A percentile compares a stretch with the other conserved stretches of the same genome.
These are phyloP conservation scores for Drosophila carrolli DNA, from an alignment of 1,140 invertebrate species.

Conservation along the genomic window DNA sequence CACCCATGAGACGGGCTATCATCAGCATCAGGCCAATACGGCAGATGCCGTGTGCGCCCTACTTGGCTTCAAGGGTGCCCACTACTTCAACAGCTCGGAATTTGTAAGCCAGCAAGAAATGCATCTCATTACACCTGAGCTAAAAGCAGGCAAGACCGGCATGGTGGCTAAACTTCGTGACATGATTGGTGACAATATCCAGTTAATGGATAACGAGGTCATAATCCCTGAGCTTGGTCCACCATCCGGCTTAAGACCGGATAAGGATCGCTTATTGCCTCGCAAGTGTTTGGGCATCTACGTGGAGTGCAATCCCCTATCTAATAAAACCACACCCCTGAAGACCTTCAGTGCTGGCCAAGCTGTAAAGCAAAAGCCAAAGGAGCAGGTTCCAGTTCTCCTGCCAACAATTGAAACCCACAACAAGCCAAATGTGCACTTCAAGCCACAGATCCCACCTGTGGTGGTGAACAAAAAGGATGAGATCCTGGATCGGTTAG, in stretches of 20 bases:
- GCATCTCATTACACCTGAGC: constrained; percentile 69
- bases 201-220: constrained; percentile 50
- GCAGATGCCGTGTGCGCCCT: constrained; percentile 62
- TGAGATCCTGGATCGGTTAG: constrained; percentile 68
- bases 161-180: constrained; percentile 20
- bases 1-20: constrained; percentile 82
- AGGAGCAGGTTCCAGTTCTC: constrained; percentile 15
- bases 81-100: constrained; percentile 64
- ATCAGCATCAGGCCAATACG: constrained; percentile 61
- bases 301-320: constrained; percentile 66
- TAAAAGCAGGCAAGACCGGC: constrained; percentile 16
- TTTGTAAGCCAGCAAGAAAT: constrained; percentile 53
- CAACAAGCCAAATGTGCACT: constrained; percentile 71
- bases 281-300: constrained; percentile 69
- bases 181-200: constrained; percentile 52
- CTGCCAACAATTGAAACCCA: constrained; percentile 66
- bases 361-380: constrained; percentile 7
- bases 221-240: constrained; percentile 10
- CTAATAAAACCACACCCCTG: constrained; percentile 62
- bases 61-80: constrained; percentile 73
- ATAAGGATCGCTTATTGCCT: constrained; percentile 42
- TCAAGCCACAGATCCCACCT: constrained; percentile 56
- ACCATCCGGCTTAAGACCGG: constrained; percentile 9
- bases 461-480: constrained; percentile 71
- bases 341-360: constrained; percentile 75